Conservation (phyloP, 2,797 vertebrate species). For the Gobionotothen gibberifrons region DNA sequence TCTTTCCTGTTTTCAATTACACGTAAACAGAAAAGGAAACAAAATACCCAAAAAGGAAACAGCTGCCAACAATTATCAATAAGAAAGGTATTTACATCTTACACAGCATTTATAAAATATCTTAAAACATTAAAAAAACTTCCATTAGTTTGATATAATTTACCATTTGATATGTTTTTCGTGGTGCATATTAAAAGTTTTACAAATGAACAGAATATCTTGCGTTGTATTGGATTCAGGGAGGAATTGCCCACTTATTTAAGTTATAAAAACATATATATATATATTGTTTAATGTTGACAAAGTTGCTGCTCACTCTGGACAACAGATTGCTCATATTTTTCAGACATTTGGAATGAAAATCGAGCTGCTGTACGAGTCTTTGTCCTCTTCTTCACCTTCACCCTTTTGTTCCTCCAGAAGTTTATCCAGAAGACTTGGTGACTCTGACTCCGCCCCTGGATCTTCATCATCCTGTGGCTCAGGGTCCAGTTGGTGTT, state of each 20-base stretch:
- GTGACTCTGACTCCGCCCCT: slow-evolving; percentile 51
- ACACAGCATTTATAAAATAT: background rate
- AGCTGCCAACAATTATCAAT: background rate
- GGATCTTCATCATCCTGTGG: slow-evolving; percentile 43
- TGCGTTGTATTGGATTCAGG: background rate
- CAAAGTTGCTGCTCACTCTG: background rate
- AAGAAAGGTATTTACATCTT: background rate
- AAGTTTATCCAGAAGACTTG: slow-evolving; percentile 84
- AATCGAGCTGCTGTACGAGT: slow-evolving; percentile 86
- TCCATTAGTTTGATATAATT: background rate
- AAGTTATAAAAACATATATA: background rate
- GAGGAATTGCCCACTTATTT: background rate
- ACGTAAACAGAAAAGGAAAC: no score
- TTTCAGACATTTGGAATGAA: slow-evolving; percentile 87
- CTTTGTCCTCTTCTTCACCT: slow-evolving; percentile 78
- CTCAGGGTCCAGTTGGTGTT: slow-evolving; percentile 50
- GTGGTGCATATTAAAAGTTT: background rate
- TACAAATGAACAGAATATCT: background rate
- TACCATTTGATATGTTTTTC: background rate
- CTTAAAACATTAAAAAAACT: background rate
- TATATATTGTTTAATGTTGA: background rate
- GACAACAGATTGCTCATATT: background rate
- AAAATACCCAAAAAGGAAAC: background rate
- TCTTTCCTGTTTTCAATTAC: background rate
- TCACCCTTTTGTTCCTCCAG: slow-evolving; percentile 81